Conservation (phyloP, 2,113 vertebrate species). For the Tupaia chinensis region DNA sequence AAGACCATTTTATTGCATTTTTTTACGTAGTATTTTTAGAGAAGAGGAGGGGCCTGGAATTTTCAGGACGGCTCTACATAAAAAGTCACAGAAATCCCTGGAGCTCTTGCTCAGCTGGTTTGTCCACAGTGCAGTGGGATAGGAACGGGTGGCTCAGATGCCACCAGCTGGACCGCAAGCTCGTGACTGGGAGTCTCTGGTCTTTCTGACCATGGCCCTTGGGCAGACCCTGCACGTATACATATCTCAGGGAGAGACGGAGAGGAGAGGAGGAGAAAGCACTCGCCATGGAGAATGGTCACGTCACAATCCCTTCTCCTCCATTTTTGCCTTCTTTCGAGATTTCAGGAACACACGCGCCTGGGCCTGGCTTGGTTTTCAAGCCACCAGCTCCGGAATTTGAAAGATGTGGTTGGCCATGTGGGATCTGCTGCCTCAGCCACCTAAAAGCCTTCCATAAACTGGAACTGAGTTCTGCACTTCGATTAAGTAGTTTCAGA, state of each 20-base stretch:
- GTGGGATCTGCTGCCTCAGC: too few relatives aligned
- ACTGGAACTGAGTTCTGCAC: too few relatives aligned
- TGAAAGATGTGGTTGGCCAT: too few relatives aligned
- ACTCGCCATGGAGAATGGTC: too few relatives aligned
- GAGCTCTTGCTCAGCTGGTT: not conserved
- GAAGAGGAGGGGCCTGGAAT: not conserved
- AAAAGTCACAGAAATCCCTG: not conserved
- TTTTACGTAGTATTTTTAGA: conserved; percentile 41
- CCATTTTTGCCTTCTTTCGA: too few relatives aligned
- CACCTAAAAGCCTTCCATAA: too few relatives aligned
- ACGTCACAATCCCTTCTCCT: too few relatives aligned
- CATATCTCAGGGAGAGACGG: too few relatives aligned
- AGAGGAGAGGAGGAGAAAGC: too few relatives aligned
- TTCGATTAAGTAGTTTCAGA: not conserved
- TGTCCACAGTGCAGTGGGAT: not conserved
- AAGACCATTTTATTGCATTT: conserved; percentile 48
- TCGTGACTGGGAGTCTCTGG: not conserved
- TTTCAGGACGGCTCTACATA: not conserved
- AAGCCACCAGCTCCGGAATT: too few relatives aligned
- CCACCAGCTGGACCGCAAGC: not conserved
- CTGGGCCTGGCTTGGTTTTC: too few relatives aligned
- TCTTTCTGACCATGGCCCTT: not conserved
- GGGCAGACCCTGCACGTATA: not conserved
- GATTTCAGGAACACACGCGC: too few relatives aligned
- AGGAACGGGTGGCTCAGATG: not conserved